Percentiles rank a stretch among this genome's conserved stretches.
These are phyloP conservation scores for Anastrepha obliqua DNA, from an alignment of 1,140 invertebrate genomes.

Conservation along the genomic window DNA sequence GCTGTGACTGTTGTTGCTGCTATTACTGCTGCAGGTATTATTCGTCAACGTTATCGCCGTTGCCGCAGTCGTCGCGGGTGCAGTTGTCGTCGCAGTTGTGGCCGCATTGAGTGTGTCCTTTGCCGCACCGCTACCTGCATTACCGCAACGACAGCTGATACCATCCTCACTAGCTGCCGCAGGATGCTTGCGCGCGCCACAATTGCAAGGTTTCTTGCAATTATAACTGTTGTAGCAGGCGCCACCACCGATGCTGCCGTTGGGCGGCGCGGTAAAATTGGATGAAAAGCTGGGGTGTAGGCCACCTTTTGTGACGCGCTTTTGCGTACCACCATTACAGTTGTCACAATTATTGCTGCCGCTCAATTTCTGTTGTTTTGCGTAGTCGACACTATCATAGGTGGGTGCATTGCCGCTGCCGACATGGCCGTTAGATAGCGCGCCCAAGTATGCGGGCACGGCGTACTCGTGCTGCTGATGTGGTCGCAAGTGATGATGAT, in stretches of 20 bases:
- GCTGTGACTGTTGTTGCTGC: slow-evolving; percentile 57
- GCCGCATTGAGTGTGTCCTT: background rate
- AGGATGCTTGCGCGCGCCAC: slow-evolving; percentile 66
- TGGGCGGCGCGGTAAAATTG: slow-evolving; percentile 78
- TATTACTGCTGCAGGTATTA: slow-evolving; percentile 12
- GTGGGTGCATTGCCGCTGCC: slow-evolving; percentile 59
- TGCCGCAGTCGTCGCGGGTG: background rate
- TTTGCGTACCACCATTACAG: slow-evolving; percentile 38
- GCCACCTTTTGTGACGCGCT: slow-evolving; percentile 69
- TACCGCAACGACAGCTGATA: slow-evolving; percentile 53
- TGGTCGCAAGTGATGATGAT: slow-evolving; percentile 41
- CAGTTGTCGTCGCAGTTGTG: background rate
- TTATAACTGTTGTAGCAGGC: slow-evolving; percentile 75
- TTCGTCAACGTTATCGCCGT: background rate
- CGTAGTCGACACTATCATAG: slow-evolving; percentile 69
- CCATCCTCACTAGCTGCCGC: slow-evolving; percentile 59
- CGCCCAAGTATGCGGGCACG: slow-evolving; percentile 66
- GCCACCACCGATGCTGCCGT: slow-evolving; percentile 74
- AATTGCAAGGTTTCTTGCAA: slow-evolving; percentile 69
- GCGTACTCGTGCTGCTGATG: slow-evolving; percentile 71
- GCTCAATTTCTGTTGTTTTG: slow-evolving; percentile 62
- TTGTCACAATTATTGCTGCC: slow-evolving; percentile 52
- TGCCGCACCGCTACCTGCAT: background rate
- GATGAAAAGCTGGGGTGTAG: slow-evolving; percentile 79
- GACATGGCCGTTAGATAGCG: slow-evolving; percentile 56